Evolutionary conservation across 1,140 invertebrate species (phyloP).

Genomic region (Drosophila malerkotliana): DNA sequence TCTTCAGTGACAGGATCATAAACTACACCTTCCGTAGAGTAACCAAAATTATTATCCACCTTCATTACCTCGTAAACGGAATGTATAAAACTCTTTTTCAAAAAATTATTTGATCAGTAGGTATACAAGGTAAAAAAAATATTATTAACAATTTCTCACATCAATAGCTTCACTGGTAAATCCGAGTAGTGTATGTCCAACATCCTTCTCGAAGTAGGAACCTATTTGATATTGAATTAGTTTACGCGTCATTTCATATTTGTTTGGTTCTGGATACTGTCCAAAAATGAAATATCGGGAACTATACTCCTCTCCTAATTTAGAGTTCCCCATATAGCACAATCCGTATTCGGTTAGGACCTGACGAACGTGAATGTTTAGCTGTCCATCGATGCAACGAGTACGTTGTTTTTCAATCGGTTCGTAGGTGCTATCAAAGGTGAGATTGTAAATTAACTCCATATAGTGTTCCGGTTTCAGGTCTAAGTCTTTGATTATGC

Average conservation of each 20-base stretch:
- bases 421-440: conserved; percentile 55
- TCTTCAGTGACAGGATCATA: conserved; percentile 59
- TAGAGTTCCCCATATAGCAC: conserved; percentile 72
- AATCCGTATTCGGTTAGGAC: conserved; percentile 78
- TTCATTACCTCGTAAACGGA: conserved; percentile 86
- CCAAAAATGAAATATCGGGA: conserved; percentile 63
- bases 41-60: conserved; percentile 84
- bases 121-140: neutral
- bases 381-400: conserved; percentile 54
- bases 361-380: conserved; percentile 57
- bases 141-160: conserved; percentile 23
- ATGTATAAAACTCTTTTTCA: conserved; percentile 84
- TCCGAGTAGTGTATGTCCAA: conserved; percentile 50
- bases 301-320: conserved; percentile 58
- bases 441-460: conserved; percentile 77
- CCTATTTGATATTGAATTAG: conserved; percentile 37
- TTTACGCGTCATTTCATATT: conserved; percentile 4
- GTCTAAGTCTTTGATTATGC: conserved; percentile 37
- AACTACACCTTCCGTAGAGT: conserved; percentile 57
- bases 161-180: conserved; percentile 47
- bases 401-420: conserved; percentile 42
- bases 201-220: conserved; percentile 62
- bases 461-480: conserved; percentile 71
- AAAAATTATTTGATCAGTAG: too few relatives aligned
- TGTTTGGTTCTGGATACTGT: conserved; percentile 52